These are phyloP conservation scores for Limosa lapponica DNA, from an alignment of 2,797 vertebrate genomes.

Conservation along the genomic window DNA sequence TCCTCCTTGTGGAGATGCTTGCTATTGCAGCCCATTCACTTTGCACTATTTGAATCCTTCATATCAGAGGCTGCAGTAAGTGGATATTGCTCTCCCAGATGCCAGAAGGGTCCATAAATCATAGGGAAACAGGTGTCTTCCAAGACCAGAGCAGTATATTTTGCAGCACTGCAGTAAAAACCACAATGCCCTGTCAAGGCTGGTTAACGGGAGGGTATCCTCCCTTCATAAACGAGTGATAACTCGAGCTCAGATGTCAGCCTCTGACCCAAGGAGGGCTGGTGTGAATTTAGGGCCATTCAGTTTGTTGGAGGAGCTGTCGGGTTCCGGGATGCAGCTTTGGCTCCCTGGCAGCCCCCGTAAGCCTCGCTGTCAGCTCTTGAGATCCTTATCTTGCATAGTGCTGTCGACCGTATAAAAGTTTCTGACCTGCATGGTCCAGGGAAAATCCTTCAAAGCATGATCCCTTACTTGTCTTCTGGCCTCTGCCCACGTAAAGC, in stretches of 20 bases:
- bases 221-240: slow-evolving; percentile 41
- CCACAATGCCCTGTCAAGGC: not conserved
- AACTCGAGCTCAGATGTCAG: slow-evolving; percentile 37
- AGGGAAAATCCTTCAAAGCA: not conserved
- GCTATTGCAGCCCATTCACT: not conserved
- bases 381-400: not conserved
- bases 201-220: slow-evolving; percentile 29
- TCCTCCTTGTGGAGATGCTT: not conserved
- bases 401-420: not conserved
- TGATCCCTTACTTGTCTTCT: slow-evolving; percentile 4
- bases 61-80: not conserved
- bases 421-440: slow-evolving; percentile 17
- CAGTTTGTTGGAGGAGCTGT: not conserved
- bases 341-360: slow-evolving; percentile 1
- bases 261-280: slow-evolving; percentile 11
- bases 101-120: slow-evolving; percentile 54
- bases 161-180: slow-evolving; percentile 29
- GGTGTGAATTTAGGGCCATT: slow-evolving; percentile 17
- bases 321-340: not conserved
- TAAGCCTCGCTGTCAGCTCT: not conserved
- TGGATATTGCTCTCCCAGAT: slow-evolving; percentile 24
- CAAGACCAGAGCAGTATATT: slow-evolving; percentile 22
- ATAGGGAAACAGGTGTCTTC: slow-evolving; percentile 56
- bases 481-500: not conserved
- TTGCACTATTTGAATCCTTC: not conserved